These are phyloP conservation scores for Anoncus sp. DNA, from an alignment of 2,888 invertebrate species.

Conservation along the genomic window DNA sequence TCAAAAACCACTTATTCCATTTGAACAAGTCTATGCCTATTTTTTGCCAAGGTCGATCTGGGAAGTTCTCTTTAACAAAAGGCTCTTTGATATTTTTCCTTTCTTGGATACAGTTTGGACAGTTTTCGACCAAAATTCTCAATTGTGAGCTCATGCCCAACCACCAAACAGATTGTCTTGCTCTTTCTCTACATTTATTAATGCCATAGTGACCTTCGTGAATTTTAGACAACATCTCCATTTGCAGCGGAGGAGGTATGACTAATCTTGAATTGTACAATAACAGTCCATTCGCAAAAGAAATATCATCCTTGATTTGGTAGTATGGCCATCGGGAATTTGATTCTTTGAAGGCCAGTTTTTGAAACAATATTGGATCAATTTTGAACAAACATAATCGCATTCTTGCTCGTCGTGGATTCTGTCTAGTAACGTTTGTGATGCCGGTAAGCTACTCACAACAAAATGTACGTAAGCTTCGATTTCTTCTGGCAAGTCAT, in stretches of 20 bases:
- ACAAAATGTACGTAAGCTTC: slow-evolving; percentile 20
- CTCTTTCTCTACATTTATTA: slow-evolving; percentile 59
- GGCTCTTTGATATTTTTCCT: slow-evolving; percentile 44
- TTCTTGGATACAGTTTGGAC: slow-evolving; percentile 54
- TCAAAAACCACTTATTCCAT: too few relatives aligned
- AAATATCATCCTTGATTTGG: slow-evolving; percentile 50
- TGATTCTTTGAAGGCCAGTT: slow-evolving; percentile 19
- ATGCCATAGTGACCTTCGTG: slow-evolving; percentile 58
- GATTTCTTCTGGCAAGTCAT: too few relatives aligned
- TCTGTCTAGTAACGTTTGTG: slow-evolving; percentile 25
- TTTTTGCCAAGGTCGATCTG: slow-evolving; percentile 58
- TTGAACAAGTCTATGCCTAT: too few relatives aligned
- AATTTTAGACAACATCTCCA: slow-evolving; percentile 63
- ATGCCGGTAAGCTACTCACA: slow-evolving; percentile 19
- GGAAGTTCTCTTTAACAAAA: slow-evolving; percentile 56
- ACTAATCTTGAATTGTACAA: slow-evolving; percentile 56
- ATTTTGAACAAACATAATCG: slow-evolving; percentile 41
- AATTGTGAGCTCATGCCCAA: slow-evolving; percentile 50
- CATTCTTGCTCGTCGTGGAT: slow-evolving; percentile 49
- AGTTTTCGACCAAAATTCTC: slow-evolving; percentile 44
- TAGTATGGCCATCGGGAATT: slow-evolving; percentile 27
- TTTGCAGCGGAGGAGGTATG: slow-evolving; percentile 57
- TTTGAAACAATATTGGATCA: too few relatives aligned
- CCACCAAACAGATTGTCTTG: slow-evolving; percentile 66
- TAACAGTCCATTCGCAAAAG: slow-evolving; percentile 48